Conservation (phyloP, 2,113 vertebrate species). For the Galeopterus variegatus region DNA sequence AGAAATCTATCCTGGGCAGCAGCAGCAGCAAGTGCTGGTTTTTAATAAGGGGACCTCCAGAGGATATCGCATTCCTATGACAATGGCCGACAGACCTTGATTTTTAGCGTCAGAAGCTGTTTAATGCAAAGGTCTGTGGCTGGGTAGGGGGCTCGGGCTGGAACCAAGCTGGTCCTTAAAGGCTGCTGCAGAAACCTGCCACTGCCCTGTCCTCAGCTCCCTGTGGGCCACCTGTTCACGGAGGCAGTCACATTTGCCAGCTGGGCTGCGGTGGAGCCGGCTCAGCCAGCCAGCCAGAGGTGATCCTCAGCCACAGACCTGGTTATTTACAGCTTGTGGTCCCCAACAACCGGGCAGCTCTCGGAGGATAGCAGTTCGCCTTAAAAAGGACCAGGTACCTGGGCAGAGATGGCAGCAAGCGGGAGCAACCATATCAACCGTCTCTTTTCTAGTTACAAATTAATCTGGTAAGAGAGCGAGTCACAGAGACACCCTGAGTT, state of each 20-base stretch:
- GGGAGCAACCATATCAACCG: rapidly evolving
- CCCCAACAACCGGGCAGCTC: background rate
- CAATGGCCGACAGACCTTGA: constrained; percentile 20
- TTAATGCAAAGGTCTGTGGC: background rate
- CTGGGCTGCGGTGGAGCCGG: background rate
- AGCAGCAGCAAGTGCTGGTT: background rate
- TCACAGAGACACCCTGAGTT: rapidly evolving
- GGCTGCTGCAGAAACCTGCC: background rate
- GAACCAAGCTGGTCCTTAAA: background rate
- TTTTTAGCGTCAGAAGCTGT: constrained; percentile 49
- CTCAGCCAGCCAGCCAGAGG: background rate
- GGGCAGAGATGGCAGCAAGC: background rate
- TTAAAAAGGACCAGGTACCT: background rate
- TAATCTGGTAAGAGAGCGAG: background rate
- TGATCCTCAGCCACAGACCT: rapidly evolving
- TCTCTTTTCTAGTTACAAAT: background rate
- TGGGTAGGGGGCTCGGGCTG: background rate
- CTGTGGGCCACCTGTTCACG: constrained; percentile 67
- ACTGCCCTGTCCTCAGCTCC: background rate
- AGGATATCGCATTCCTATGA: constrained; percentile 65
- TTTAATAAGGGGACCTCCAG: constrained; percentile 59
- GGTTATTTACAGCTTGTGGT: background rate
- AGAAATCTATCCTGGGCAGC: constrained; percentile 41
- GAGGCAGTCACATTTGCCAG: background rate
- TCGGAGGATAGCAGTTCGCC: rapidly evolving